Evolutionary conservation across 2,888 invertebrate genomes (phyloP).

Genomic region (Leptinotarsa tumamoca): DNA sequence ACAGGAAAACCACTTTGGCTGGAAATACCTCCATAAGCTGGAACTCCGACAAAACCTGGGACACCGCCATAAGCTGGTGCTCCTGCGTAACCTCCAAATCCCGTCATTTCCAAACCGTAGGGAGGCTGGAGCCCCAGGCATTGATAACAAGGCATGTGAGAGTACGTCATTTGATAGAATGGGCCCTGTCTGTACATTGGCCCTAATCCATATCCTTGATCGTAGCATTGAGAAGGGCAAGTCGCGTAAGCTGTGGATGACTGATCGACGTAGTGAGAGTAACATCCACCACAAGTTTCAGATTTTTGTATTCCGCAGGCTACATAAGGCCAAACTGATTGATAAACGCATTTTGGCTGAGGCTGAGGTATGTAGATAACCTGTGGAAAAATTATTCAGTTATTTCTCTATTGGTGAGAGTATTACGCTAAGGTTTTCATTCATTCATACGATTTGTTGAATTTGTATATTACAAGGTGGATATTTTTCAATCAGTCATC

Average conservation of each 20-base stretch:
- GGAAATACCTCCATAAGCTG: constrained; percentile 11
- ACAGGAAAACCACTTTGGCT: constrained; percentile 23
- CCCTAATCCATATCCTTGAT: constrained; percentile 57
- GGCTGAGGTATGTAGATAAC: constrained; percentile 62
- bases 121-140: constrained; percentile 32
- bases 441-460: too few relatives aligned
- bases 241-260: constrained; percentile 41
- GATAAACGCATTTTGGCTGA: constrained; percentile 61
- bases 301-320: constrained; percentile 54
- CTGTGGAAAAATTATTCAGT: constrained; percentile 45
- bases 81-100: constrained; percentile 15
- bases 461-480: too few relatives aligned
- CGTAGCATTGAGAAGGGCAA: constrained; percentile 59
- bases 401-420: background rate
- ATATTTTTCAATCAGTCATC: too few relatives aligned
- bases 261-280: constrained; percentile 56
- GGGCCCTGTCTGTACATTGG: constrained; percentile 61
- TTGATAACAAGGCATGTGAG: constrained; percentile 47
- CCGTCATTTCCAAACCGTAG: constrained; percentile 21
- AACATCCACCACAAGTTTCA: constrained; percentile 61
- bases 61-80: background rate
- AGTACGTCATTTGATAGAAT: constrained; percentile 49
- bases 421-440: too few relatives aligned
- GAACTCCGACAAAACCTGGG: background rate
- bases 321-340: constrained; percentile 63